phyloP scores from a whole-genome alignment of 2,113 vertebrate species.

The Hystrix cristata region DNA sequence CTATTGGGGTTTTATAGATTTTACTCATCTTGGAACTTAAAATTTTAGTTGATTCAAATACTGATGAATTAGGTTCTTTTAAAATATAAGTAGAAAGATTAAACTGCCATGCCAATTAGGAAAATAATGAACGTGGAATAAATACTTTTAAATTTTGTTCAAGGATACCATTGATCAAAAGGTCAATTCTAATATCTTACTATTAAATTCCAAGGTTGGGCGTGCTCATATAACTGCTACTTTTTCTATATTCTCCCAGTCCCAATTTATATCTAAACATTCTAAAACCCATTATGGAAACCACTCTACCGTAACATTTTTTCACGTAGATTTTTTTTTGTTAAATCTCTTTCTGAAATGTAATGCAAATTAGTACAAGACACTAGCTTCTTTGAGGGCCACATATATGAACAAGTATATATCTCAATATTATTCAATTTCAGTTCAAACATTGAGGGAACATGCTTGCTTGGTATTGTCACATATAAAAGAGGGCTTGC shows the following conservation, averaged over 20 bases:
- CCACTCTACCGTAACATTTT: slow-evolving; percentile 64
- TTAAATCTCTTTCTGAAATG: slow-evolving; percentile 71
- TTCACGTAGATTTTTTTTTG: slow-evolving; percentile 68
- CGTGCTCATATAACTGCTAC: slow-evolving; percentile 79
- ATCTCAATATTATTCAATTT: slow-evolving; percentile 30
- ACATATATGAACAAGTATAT: neutral
- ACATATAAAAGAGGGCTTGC: slow-evolving; percentile 27
- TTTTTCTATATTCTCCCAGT: slow-evolving; percentile 64
- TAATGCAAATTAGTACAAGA: slow-evolving; percentile 63
- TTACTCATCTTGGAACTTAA: slow-evolving; percentile 47
- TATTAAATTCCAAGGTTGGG: slow-evolving; percentile 79
- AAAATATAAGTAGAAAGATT: slow-evolving; percentile 74
- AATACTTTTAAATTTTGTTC: slow-evolving; percentile 78
- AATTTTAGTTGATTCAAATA: slow-evolving; percentile 73
- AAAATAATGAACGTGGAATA: slow-evolving; percentile 75
- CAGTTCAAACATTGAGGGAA: neutral
- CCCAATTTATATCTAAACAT: slow-evolving; percentile 78
- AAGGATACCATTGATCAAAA: slow-evolving; percentile 80
- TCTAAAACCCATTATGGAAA: slow-evolving; percentile 74
- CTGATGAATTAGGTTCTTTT: slow-evolving; percentile 76
- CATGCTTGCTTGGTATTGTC: slow-evolving; percentile 44
- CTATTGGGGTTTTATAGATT: slow-evolving; percentile 66
- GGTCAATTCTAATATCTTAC: slow-evolving; percentile 76
- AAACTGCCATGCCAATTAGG: slow-evolving; percentile 73
- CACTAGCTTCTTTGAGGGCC: slow-evolving; percentile 34